Base-by-base conservation (phyloP, 2,797 vertebrate species). In the Ispidina picta region DNA sequence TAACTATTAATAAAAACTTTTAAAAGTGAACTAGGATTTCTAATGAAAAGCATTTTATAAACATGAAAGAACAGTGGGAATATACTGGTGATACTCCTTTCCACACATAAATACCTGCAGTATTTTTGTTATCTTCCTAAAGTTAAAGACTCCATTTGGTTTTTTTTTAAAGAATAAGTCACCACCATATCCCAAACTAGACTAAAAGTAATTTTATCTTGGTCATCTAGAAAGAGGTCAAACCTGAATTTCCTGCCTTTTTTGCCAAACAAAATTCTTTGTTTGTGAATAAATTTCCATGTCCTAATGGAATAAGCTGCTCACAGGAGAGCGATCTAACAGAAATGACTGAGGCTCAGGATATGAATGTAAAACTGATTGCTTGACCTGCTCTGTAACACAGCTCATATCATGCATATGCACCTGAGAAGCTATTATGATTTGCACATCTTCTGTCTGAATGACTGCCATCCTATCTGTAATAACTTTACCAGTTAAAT, bases 401-500 rank as follows among this genome's bases (percentile, higher is more conserved):
- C 58, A 70, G 86, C 43, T 91, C 77, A 5, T 96, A 92, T 89
- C 86, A 72, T 64, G 86, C 92, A 88, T 92, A 89, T 35, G 60
- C 93, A 88, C 79, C 93, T 95, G 74, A 90, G 83, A 95, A 95
- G 88, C 89, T 93, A 88, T 84, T 86, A 77, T 89, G 89, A 97
- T 95, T 92, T 93, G 65, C 72, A 78, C 86, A 89, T 89, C 86
- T 88, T 94, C 72, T 78, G 55, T 92, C 91, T 82, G 83, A 93
- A 94, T 66, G 73, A 86, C 72, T 78, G 71, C 70, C 39, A 74
- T 66, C 18, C 75, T 90, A 69, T 83, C 91, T 91, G 59, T 91
- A 95, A 93, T 93, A 95, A 93, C 77, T 89, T 96, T 74, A 93
- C 86, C 68, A 92, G 88, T 93, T 88, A 95, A 94, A 86, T 94